These are phyloP conservation scores for Caenorhabditis zanzibari DNA, from an alignment of 2,888 invertebrate species.

Conservation along the genomic window DNA sequence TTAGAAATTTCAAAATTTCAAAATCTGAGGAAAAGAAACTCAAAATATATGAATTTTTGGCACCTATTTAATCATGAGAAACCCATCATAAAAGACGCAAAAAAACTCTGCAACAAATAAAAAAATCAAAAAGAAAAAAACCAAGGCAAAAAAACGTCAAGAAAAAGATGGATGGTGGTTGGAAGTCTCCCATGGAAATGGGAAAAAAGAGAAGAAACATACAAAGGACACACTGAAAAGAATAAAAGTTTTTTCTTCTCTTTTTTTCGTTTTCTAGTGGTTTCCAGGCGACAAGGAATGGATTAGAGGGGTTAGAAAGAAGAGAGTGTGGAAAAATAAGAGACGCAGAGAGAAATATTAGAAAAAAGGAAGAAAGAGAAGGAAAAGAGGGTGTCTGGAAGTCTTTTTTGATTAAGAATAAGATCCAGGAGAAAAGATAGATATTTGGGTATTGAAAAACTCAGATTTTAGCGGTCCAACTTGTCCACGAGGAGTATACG, in stretches of 20 bases:
- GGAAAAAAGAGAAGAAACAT: not conserved
- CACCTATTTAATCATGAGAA: no score
- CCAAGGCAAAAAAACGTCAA: not conserved
- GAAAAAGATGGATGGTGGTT: not conserved
- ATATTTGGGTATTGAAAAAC: no score
- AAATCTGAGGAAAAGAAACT: no score
- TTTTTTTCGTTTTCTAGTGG: slow-evolving; percentile 7
- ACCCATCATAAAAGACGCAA: no score
- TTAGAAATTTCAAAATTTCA: no score
- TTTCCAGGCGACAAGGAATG: slow-evolving; percentile 40
- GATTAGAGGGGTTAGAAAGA: not conserved
- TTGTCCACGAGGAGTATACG: no score
- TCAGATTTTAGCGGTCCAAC: no score
- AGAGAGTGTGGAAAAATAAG: not conserved
- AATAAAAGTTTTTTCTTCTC: not conserved
- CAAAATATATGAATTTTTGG: no score
- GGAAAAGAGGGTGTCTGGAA: no score
- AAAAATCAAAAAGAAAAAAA: not conserved
- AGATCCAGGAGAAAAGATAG: no score
- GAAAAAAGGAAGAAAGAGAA: not conserved
- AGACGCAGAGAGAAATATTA: not conserved
- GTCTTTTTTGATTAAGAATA: no score
- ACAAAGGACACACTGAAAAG: not conserved
- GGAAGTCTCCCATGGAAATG: not conserved
- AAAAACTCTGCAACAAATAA: no score